Evolutionary conservation across 1,140 invertebrate genomes (phyloP).

Genomic region (Drosophila azteca): DNA sequence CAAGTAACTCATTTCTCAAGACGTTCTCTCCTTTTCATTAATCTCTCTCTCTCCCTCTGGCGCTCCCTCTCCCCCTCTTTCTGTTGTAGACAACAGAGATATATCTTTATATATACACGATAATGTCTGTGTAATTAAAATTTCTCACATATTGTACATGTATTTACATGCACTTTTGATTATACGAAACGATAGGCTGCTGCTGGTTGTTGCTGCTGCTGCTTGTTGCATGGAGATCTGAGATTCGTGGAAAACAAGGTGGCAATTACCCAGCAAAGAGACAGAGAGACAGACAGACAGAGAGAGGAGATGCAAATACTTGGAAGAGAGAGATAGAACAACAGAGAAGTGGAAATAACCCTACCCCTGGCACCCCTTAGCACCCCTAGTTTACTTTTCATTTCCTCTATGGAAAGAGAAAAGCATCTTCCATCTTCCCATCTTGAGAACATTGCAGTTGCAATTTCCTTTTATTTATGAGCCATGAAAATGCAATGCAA

Average conservation of each 20-base stretch:
- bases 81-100: constrained; percentile 20
- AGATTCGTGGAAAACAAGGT: constrained; percentile 73
- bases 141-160: constrained; percentile 65
- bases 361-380: constrained; percentile 11
- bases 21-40: constrained; percentile 54
- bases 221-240: constrained; percentile 21
- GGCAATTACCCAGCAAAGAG: constrained; percentile 67
- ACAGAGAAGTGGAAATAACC: constrained; percentile 9
- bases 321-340: constrained; percentile 27
- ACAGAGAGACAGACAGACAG: constrained; percentile 16
- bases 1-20: constrained; percentile 78
- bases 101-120: constrained; percentile 39
- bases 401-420: constrained; percentile 49
- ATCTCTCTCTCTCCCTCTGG: constrained; percentile 18
- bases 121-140: constrained; percentile 69
- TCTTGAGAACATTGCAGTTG: constrained; percentile 39
- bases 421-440: constrained; percentile 29
- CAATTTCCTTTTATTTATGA: constrained; percentile 67
- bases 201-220: not conserved
- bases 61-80: too few species aligned
- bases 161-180: constrained; percentile 58
- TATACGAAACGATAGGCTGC: constrained; percentile 35
- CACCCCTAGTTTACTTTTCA: not conserved
- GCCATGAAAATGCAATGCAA: constrained; percentile 71
- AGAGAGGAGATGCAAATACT: constrained; percentile 45